A percentile compares a stretch with the other conserved stretches of the same genome.
These are phyloP conservation scores for Phycodurus eques DNA, from an alignment of 2,113 vertebrate species.

Conservation along the genomic window DNA sequence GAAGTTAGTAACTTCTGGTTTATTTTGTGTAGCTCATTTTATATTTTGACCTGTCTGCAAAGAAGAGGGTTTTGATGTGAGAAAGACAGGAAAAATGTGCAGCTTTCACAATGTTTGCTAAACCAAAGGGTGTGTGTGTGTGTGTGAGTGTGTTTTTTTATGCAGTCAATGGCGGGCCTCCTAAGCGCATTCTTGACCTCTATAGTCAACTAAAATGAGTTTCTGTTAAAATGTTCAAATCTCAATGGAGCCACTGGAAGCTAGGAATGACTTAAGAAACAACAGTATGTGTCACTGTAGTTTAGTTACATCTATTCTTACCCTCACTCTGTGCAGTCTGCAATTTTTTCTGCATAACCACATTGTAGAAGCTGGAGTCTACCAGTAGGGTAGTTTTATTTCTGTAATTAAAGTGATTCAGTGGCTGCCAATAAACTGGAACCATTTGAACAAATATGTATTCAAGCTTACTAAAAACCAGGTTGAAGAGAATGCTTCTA, in stretches of 20 bases:
- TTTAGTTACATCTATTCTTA: conserved; percentile 33
- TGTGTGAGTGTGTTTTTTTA: background rate
- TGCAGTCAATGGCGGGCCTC: background rate
- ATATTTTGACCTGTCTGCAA: conserved; percentile 16
- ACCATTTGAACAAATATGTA: conserved; percentile 39
- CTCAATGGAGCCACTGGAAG: background rate
- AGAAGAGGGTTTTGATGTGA: conserved; percentile 15
- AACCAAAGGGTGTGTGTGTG: conserved; percentile 10
- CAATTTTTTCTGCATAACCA: conserved; percentile 33
- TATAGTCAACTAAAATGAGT: background rate
- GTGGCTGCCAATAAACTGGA: conserved; percentile 59
- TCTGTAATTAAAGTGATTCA: conserved; percentile 49
- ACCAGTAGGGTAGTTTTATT: conserved; percentile 28
- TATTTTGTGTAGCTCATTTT: conserved; percentile 2
- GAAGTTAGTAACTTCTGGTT: background rate
- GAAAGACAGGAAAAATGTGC: background rate
- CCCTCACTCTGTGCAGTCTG: conserved; percentile 26
- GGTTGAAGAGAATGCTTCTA: background rate
- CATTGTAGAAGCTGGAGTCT: conserved; percentile 25
- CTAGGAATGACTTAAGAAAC: conserved; percentile 21
- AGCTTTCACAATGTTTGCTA: conserved; percentile 8
- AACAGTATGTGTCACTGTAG: conserved; percentile 30
- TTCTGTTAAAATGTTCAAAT: background rate
- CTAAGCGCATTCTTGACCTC: background rate
- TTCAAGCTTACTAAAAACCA: background rate